Evolutionary conservation across 2,888 invertebrate species (phyloP).

Genomic region (Syrphus vitripennis): DNA sequence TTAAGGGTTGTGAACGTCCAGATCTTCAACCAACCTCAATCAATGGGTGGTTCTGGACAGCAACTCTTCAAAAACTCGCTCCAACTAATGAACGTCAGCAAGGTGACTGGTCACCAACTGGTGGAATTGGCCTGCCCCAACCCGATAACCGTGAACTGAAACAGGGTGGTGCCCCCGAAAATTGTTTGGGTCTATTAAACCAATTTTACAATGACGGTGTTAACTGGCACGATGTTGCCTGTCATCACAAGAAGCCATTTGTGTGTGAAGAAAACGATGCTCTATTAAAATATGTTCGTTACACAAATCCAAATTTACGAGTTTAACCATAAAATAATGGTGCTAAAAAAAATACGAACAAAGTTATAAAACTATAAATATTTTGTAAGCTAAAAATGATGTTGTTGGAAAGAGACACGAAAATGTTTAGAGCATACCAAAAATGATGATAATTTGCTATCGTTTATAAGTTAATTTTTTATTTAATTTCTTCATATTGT

Average conservation of each 20-base stretch:
- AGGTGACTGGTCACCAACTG: slow-evolving; percentile 94
- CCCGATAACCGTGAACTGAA: slow-evolving; percentile 93
- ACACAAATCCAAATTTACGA: slow-evolving; percentile 90
- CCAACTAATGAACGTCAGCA: slow-evolving; percentile 91
- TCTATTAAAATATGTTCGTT: slow-evolving; percentile 91
- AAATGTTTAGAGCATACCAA: slow-evolving; percentile 63
- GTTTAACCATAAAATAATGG: slow-evolving; percentile 82
- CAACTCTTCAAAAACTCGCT: slow-evolving; percentile 91
- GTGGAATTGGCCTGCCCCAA: slow-evolving; percentile 92
- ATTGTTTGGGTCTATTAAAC: slow-evolving; percentile 92
- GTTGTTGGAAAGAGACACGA: background rate
- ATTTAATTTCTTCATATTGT: slow-evolving; percentile 33
- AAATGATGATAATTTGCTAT: slow-evolving; percentile 59
- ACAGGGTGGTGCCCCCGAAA: slow-evolving; percentile 92
- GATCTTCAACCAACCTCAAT: slow-evolving; percentile 90
- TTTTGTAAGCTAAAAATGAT: background rate
- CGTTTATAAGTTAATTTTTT: slow-evolving; percentile 49
- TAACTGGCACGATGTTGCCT: slow-evolving; percentile 95
- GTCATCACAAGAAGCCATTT: slow-evolving; percentile 94
- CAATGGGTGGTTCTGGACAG: slow-evolving; percentile 97
- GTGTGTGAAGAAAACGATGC: slow-evolving; percentile 94
- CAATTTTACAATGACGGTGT: slow-evolving; percentile 95
- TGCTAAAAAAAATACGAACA: background rate
- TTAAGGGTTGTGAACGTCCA: slow-evolving; percentile 93
- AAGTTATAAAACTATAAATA: slow-evolving; percentile 6